Evolutionary conservation across 2,113 vertebrate species (phyloP), one percentile per base, ranked within the genome.

Genomic region (Apus apus): DNA sequence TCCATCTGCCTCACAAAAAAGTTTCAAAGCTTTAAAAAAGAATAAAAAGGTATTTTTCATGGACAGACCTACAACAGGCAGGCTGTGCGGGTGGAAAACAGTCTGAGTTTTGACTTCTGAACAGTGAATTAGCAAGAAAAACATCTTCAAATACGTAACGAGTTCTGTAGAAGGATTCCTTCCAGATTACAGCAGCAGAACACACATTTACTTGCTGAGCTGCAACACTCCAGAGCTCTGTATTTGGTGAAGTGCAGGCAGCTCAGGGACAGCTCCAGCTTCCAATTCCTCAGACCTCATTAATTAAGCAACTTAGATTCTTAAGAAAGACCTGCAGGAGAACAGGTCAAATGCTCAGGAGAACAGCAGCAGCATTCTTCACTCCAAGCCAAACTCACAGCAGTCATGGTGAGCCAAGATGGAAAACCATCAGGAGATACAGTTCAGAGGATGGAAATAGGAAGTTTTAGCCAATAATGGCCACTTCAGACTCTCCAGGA

Each of bases 361-460:
- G 15, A 70, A 30, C 27, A 48, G 15, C 30, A 61, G 45, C 4
- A 40, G 21, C 10, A 16, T 36, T 56, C 34, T 50, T 36, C 15
- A 34, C 17, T 38, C 27, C 60, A 45, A 40, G 21, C 8, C 26
- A 34, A 48, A 11, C 13, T 20, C 5, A 2, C 29, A 5, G 7
- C 0, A 1, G 8, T 4, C 9, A 11, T 1, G 27, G 20, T 45
- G 13, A 13, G 30, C 5, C 8, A 17, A 11, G 48, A 1, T 4
- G 45, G 6, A 40, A 13, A 16, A n/a, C 51, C 8, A 8, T 43
- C 40, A 8, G 6, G 27, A 45, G 32, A 25, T 22, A 1, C 11
- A 15, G 62, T 6, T 30, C 61, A 64, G 66, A 9, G 3, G 43
- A 38, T 4, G 26, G 23, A 48, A 53, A 65, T 3, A 12, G 1